Conservation (phyloP, 2,113 vertebrate species). For the Sceloporus tristichus region DNA sequence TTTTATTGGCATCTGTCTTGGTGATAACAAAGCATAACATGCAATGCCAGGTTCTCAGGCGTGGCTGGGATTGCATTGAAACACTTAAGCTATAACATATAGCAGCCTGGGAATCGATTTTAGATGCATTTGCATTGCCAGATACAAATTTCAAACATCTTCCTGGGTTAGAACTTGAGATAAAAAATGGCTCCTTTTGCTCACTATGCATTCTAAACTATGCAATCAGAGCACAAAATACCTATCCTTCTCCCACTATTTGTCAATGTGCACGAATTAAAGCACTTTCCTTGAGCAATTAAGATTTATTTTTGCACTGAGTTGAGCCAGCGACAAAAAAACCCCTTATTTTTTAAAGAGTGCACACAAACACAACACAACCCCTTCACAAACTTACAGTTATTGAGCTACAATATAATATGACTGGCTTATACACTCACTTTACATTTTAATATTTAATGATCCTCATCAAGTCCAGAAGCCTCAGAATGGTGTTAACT, state of each 20-base stretch:
- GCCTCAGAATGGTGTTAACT: background rate
- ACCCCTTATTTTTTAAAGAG: constrained; percentile 64
- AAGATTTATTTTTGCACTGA: constrained; percentile 4
- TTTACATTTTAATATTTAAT: constrained; percentile 75
- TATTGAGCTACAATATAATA: constrained; percentile 62
- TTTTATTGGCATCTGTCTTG: accelerated
- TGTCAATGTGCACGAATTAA: accelerated
- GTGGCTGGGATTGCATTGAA: accelerated
- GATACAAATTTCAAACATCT: constrained; percentile 17
- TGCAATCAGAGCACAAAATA: background rate
- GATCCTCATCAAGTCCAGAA: constrained; percentile 67
- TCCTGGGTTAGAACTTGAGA: background rate
- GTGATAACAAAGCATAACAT: background rate
- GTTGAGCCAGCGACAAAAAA: constrained; percentile 56
- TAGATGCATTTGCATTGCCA: accelerated
- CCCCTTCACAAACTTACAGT: constrained; percentile 61
- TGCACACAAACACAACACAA: background rate
- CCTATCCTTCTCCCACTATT: background rate
- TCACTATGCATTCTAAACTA: constrained; percentile 3
- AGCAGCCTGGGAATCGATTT: background rate
- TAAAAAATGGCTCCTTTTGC: accelerated
- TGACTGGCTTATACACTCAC: constrained; percentile 58
- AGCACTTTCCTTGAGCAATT: constrained; percentile 34
- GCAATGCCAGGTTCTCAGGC: background rate
- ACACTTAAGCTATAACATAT: accelerated